Evolutionary conservation across 2,888 invertebrate genomes (phyloP).

Genomic region (Aspidiotus rigidus): DNA sequence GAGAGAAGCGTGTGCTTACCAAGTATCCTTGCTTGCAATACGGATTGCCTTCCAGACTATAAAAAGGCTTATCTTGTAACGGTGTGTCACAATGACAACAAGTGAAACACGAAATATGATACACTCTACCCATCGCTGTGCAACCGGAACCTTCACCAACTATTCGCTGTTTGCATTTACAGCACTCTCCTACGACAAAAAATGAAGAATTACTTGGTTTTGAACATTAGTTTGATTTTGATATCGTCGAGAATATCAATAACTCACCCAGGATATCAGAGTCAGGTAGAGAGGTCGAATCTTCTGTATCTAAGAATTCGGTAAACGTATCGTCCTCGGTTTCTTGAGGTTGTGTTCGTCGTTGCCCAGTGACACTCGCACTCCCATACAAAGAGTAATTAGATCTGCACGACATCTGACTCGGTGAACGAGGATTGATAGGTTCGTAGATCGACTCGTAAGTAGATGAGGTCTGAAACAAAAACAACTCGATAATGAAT

Average conservation of each 20-base stretch:
- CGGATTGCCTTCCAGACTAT: slow-evolving; percentile 87
- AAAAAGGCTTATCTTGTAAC: slow-evolving; percentile 90
- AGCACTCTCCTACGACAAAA: slow-evolving; percentile 61
- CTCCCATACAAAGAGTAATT: slow-evolving; percentile 55
- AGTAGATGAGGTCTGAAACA: slow-evolving; percentile 54
- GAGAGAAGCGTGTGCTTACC: slow-evolving; percentile 44
- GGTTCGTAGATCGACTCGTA: slow-evolving; percentile 88
- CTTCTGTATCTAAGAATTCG: slow-evolving; percentile 77
- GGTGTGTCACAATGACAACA: slow-evolving; percentile 81
- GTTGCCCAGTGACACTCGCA: slow-evolving; percentile 35
- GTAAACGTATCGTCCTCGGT: slow-evolving; percentile 83
- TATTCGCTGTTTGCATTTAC: slow-evolving; percentile 84
- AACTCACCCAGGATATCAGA: slow-evolving; percentile 56
- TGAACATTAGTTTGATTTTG: too few species aligned
- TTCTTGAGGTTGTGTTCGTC: slow-evolving; percentile 45
- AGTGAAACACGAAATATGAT: slow-evolving; percentile 89
- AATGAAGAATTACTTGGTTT: too few species aligned
- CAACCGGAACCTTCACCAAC: slow-evolving; percentile 92
- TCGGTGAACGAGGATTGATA: slow-evolving; percentile 73
- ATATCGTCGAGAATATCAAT: neutral
- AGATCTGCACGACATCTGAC: slow-evolving; percentile 56
- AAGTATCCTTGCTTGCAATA: slow-evolving; percentile 94
- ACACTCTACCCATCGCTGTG: slow-evolving; percentile 94
- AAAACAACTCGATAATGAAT: too few species aligned
- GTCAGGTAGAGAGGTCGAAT: slow-evolving; percentile 57